Evolutionary conservation across 2,797 vertebrate genomes (phyloP).

Genomic region (Basileuterus tristriatus): DNA sequence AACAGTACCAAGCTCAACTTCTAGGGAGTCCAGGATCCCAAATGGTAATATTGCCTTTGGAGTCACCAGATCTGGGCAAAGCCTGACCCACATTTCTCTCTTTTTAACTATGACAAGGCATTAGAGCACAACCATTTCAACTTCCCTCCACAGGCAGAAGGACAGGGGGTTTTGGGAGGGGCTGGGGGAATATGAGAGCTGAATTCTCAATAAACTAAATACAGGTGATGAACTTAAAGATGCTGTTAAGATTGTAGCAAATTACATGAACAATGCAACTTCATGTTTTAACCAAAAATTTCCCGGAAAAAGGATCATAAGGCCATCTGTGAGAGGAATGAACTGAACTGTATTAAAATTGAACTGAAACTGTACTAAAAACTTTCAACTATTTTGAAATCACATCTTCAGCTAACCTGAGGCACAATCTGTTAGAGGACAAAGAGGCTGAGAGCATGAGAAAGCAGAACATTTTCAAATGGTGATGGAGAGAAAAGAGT

Average conservation of each 20-base stretch:
- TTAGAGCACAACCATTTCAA: not conserved
- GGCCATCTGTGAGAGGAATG: not conserved
- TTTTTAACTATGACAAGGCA: not conserved
- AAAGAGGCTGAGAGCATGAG: not conserved
- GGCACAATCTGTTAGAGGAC: not conserved
- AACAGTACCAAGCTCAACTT: not conserved
- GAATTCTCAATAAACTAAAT: not conserved
- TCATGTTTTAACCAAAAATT: not conserved
- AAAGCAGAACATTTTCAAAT: not conserved
- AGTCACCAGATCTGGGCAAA: not conserved
- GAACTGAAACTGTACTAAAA: not conserved
- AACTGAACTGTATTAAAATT: not conserved
- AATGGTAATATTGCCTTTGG: not conserved
- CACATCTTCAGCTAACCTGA: not conserved
- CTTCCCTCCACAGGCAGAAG: not conserved
- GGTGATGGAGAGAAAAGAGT: not conserved
- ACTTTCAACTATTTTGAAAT: not conserved
- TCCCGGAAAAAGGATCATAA: not conserved
- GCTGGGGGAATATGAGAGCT: not conserved
- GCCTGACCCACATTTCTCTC: not conserved
- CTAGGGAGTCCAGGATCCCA: not conserved
- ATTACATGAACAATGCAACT: not conserved
- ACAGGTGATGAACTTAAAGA: not conserved
- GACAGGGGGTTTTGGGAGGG: not conserved
- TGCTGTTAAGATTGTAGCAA: not conserved